Percentiles rank a stretch among this genome's conserved stretches.
These are phyloP conservation scores for Mesodorylaimus sp. DNA, from an alignment of 2,888 invertebrate genomes.

Conservation along the genomic window DNA sequence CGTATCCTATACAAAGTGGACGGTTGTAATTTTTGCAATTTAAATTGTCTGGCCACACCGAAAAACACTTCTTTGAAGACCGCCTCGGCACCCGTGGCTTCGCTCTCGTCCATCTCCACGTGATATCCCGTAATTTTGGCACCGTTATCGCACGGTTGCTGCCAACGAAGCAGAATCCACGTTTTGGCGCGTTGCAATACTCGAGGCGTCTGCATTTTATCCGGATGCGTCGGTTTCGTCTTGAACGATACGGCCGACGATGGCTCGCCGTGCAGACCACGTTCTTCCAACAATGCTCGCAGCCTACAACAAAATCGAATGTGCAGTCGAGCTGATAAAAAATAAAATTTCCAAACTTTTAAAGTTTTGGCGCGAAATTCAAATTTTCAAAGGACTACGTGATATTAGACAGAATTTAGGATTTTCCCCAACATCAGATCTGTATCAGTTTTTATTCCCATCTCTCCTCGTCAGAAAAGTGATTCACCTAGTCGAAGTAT, in stretches of 20 bases:
- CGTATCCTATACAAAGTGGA: slow-evolving; percentile 64
- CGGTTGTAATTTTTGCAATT: slow-evolving; percentile 52
- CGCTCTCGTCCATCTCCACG: slow-evolving; percentile 41
- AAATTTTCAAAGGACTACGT: too few species aligned
- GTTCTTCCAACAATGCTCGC: slow-evolving; percentile 18
- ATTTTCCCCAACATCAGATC: too few species aligned
- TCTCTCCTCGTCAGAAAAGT: too few species aligned
- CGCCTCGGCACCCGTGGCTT: slow-evolving; percentile 27
- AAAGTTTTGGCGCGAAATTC: too few species aligned
- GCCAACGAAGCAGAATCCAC: slow-evolving; percentile 12
- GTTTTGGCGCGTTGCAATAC: slow-evolving; percentile 6
- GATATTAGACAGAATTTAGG: too few species aligned
- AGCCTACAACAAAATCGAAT: slow-evolving; percentile 6
- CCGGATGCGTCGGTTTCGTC: slow-evolving; percentile 11
- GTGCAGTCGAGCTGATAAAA: too few species aligned
- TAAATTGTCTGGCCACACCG: slow-evolving; percentile 55
- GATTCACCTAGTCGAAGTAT: too few species aligned
- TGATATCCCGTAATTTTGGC: slow-evolving; percentile 54
- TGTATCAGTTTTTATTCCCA: too few species aligned
- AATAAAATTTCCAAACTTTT: too few species aligned
- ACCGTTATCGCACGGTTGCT: slow-evolving; percentile 56
- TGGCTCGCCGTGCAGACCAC: slow-evolving; percentile 20
- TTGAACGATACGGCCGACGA: slow-evolving; percentile 12
- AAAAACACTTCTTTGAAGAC: slow-evolving; percentile 53
- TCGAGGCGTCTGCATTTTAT: slow-evolving; percentile 10